Conservation (phyloP, 2,888 invertebrate species). For the Hybos culiciformis region DNA sequence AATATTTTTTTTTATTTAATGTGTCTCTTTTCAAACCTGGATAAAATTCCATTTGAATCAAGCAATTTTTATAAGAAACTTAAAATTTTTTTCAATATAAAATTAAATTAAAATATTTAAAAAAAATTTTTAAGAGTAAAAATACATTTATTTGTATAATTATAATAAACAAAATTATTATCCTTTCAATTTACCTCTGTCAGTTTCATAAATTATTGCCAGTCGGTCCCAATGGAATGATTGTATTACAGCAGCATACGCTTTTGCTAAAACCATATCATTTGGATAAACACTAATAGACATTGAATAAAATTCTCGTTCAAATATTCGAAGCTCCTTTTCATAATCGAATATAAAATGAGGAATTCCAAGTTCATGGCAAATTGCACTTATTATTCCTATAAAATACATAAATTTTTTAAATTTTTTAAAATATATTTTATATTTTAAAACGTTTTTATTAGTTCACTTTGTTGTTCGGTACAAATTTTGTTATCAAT, state of each 20-base stretch:
- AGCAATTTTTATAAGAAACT: not conserved
- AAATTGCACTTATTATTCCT: conserved; percentile 40
- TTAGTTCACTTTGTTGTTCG: too few relatives aligned
- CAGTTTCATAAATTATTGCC: conserved; percentile 70
- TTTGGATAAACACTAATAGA: conserved; percentile 60
- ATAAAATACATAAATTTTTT: not conserved
- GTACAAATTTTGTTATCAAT: too few relatives aligned
- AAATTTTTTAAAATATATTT: not conserved
- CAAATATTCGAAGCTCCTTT: conserved; percentile 34
- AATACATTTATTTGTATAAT: not conserved
- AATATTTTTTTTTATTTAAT: not conserved
- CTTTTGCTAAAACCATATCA: conserved; percentile 47
- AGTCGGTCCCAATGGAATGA: conserved; percentile 67
- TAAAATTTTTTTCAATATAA: not conserved
- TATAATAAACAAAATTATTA: not conserved
- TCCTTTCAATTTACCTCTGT: too few relatives aligned
- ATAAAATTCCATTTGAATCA: not conserved
- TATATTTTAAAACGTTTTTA: not conserved
- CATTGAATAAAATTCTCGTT: conserved; percentile 37
- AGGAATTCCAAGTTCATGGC: conserved; percentile 48
- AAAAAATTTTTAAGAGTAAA: not conserved
- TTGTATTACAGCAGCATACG: conserved; percentile 57
- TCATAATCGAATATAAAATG: conserved; percentile 49
- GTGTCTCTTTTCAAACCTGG: not conserved
- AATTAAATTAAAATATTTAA: not conserved